phyloP scores from a whole-genome alignment of 2,113 vertebrate species.

The Megaleporinus macrocephalus region DNA sequence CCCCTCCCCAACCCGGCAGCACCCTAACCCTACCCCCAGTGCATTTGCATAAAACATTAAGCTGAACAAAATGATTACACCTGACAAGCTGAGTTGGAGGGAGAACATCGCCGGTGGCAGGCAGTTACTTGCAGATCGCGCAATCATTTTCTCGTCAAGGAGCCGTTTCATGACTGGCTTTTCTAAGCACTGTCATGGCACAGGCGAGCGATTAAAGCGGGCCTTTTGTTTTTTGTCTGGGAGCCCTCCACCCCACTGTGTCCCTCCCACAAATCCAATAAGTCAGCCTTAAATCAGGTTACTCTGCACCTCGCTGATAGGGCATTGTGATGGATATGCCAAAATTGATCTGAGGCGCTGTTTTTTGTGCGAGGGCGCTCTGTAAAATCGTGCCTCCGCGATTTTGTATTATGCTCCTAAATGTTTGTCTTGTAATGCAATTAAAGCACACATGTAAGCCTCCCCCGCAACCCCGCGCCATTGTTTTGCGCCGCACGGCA shows the following conservation, averaged over 20 bases:
- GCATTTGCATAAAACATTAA: slow-evolving; percentile 86
- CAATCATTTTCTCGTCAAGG: slow-evolving; percentile 79
- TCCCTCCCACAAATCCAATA: slow-evolving; percentile 83
- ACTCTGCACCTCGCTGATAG: slow-evolving; percentile 83
- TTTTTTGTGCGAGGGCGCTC: slow-evolving; percentile 63
- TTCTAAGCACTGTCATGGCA: slow-evolving; percentile 74
- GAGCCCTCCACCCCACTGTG: slow-evolving; percentile 69
- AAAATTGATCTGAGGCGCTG: slow-evolving; percentile 71
- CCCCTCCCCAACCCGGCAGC: slow-evolving; percentile 57
- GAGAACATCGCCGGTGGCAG: slow-evolving; percentile 81
- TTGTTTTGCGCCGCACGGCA: slow-evolving; percentile 76
- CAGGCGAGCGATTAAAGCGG: slow-evolving; percentile 77
- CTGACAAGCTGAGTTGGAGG: slow-evolving; percentile 83
- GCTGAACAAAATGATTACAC: slow-evolving; percentile 85
- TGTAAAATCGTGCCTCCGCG: slow-evolving; percentile 78
- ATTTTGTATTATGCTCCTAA: slow-evolving; percentile 79
- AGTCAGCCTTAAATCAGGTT: slow-evolving; percentile 82
- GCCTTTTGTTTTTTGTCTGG: slow-evolving; percentile 77
- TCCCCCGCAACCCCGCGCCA: slow-evolving; percentile 74
- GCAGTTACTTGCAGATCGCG: slow-evolving; percentile 75
- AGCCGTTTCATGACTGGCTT: slow-evolving; percentile 75
- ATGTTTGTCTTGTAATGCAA: slow-evolving; percentile 85
- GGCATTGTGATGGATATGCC: slow-evolving; percentile 79
- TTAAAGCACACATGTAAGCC: slow-evolving; percentile 80
- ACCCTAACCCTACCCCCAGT: slow-evolving; percentile 71